Conservation (phyloP, 2,888 invertebrate genomes). For the Cephus pulcher region DNA sequence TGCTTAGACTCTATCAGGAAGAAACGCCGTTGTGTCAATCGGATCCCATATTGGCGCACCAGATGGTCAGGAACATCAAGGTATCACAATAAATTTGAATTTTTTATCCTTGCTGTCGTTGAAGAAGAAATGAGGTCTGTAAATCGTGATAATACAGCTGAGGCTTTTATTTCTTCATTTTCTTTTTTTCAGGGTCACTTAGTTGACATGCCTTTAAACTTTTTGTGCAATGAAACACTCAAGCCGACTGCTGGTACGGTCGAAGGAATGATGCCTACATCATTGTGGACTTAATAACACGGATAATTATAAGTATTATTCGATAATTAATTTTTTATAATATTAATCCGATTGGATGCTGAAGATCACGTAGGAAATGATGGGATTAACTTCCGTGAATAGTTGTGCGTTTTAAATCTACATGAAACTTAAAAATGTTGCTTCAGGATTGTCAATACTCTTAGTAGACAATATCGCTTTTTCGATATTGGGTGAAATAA, state of each 20-base stretch:
- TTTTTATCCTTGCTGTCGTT: constrained; percentile 21
- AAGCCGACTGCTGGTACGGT: constrained; percentile 86
- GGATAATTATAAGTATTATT: constrained; percentile 13
- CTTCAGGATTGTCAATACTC: not conserved
- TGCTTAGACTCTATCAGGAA: constrained; percentile 81
- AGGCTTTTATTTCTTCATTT: not conserved
- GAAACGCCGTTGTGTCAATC: constrained; percentile 78
- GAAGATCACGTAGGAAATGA: not conserved
- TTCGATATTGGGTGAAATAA: not conserved
- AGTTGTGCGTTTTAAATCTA: not conserved
- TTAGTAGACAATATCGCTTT: not conserved
- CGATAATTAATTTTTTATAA: constrained; percentile 14
- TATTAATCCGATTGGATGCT: not conserved
- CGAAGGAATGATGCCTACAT: constrained; percentile 92
- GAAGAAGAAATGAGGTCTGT: not conserved
- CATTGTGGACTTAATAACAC: constrained; percentile 84
- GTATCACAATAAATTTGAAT: constrained; percentile 61
- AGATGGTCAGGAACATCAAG: constrained; percentile 79
- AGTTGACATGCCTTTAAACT: constrained; percentile 89
- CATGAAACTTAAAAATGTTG: not conserved
- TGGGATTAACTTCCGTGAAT: not conserved
- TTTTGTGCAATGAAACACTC: constrained; percentile 87
- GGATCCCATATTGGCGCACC: constrained; percentile 79
- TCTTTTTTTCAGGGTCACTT: constrained; percentile 77
- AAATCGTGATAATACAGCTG: not conserved